Evolutionary conservation across 2,888 invertebrate species (phyloP), one percentile per base, ranked within the genome.

Genomic region (Clostera curtula): DNA sequence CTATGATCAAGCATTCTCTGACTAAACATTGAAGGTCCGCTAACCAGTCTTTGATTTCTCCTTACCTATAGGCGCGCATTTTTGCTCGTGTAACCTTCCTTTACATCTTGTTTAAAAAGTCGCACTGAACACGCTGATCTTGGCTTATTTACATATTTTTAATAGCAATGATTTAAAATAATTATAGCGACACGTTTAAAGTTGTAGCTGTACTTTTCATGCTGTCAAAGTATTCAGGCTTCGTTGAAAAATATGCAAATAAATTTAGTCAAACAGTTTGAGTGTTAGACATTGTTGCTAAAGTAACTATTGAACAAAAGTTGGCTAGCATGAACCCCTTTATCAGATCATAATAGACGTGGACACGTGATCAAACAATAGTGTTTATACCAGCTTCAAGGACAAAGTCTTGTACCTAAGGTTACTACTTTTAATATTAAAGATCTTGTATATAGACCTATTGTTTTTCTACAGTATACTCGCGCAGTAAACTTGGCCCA

Each of bases 351-450:
- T 77, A 72, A 73, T 74, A 56, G 61, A 53, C 47, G 52, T 54
- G 54, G 59, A 71, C 74, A 75, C 73, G 74, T 76, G 75, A 75
- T 68, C 51, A 65, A 76, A 77, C 77, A 77, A 79, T 73, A 61
- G 72, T 74, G 76, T 79, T 77, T 79, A 73, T 66, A 67, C 56
- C 74, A 41, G 47, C 35, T 43, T 57, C 70, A 76, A 75, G 73
- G 70, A 73, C 72, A 49, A 52, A 50, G 45, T 58, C 50, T 54
- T 56, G 49, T 59, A 50, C 46, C 38, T 49, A 59, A 54, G 52
- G 51, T 56, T 53, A 62, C 38, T 50, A 45, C 49, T 40, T n/a
- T n/a, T n/a, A n/a, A n/a, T n/a, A n/a, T n/a, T 49, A 49, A 49
- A 63, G 55, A 66, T 56, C 59, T 63, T 35, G 43, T 56, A 48